phyloP scores from a whole-genome alignment of 2,888 invertebrate species.

The Podabrus alpinus region DNA sequence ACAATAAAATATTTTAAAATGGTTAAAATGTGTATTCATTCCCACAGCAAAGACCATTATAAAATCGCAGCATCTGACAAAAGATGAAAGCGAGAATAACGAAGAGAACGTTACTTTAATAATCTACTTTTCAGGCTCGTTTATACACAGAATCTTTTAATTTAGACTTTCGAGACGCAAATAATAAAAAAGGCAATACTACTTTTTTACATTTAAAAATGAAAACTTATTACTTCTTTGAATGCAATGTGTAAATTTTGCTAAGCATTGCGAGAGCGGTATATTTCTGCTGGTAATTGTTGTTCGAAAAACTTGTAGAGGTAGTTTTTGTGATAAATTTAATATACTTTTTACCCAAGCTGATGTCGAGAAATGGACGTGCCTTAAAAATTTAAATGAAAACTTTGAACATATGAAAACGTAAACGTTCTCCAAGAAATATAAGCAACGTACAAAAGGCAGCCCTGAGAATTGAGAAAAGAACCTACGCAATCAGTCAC shows the following conservation, averaged over 20 bases:
- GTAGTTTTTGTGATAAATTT: neutral
- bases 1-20: neutral
- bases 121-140: constrained; percentile 30
- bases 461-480: neutral
- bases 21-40: constrained; percentile 1
- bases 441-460: neutral
- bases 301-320: neutral
- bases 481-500: neutral
- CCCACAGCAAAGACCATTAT: constrained; percentile 6
- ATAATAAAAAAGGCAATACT: constrained; percentile 10
- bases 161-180: constrained; percentile 19
- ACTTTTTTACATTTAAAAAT: constrained; percentile 15
- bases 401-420: neutral
- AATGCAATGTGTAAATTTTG: neutral
- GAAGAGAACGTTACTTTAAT: constrained; percentile 33
- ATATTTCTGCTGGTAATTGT: neutral
- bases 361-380: neutral
- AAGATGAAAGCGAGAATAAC: constrained; percentile 30
- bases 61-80: constrained; percentile 19
- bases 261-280: neutral
- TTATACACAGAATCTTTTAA: constrained; percentile 30
- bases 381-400: neutral
- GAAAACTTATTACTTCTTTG: constrained; percentile 10
- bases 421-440: neutral
- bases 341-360: neutral